Percentiles rank a stretch among this genome's conserved stretches.
Conservation (phyloP, 2,797 vertebrate species). For the Myotis findleyi region DNA sequence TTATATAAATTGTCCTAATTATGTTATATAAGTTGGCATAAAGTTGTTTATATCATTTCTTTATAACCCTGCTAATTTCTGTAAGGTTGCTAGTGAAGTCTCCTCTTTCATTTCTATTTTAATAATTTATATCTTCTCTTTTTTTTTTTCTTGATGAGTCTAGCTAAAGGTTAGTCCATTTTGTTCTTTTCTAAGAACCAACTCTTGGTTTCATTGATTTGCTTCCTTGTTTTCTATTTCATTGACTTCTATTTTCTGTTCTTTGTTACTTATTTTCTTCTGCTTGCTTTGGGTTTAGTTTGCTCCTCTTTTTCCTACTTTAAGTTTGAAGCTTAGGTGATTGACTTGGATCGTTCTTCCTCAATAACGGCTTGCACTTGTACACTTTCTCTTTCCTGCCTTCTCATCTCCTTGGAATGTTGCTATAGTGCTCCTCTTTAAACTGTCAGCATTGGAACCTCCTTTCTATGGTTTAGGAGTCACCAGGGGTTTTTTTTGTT, state of each 20-base stretch:
- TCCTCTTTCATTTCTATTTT: slow-evolving; percentile 17
- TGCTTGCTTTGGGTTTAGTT: not conserved
- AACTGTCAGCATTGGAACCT: not conserved
- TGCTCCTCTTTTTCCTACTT: not conserved
- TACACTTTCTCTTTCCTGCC: not conserved
- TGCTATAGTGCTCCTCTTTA: not conserved
- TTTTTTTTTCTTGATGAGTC: not conserved
- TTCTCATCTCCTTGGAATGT: not conserved
- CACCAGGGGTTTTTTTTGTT: too few species aligned
- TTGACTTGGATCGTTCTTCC: slow-evolving; percentile 12
- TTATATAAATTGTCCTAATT: not conserved
- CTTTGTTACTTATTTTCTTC: not conserved
- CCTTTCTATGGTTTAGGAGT: slow-evolving; percentile 5
- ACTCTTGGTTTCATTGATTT: not conserved
- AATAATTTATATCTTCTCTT: not conserved
- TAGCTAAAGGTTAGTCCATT: not conserved
- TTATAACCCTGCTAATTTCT: slow-evolving; percentile 38
- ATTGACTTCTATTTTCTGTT: not conserved
- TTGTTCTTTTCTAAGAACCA: not conserved
- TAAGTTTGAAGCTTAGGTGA: not conserved
- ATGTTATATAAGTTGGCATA: not conserved
- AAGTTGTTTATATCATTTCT: not conserved
- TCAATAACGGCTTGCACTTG: not conserved
- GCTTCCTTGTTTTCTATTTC: not conserved
- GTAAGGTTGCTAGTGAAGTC: not conserved